A percentile compares a stretch with the other conserved stretches of the same genome.
Evolutionary conservation across 2,888 invertebrate genomes (phyloP).

Genomic region (Drosophila meridiana): DNA sequence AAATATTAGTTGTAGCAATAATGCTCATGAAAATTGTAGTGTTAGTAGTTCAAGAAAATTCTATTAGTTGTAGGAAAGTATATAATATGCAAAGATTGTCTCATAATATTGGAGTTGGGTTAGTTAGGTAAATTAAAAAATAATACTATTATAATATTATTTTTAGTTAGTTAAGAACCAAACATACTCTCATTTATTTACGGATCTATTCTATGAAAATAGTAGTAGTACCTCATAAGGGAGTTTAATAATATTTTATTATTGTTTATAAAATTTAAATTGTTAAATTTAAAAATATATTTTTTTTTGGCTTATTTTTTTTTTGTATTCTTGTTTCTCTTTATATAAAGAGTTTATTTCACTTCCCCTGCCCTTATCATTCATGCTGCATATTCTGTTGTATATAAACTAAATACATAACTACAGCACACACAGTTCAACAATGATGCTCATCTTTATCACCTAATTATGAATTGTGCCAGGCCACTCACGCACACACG

Average conservation of each 20-base stretch:
- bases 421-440: not conserved
- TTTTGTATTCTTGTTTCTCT: too few relatives aligned
- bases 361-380: not conserved
- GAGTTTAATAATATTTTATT: too few relatives aligned
- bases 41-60: not conserved
- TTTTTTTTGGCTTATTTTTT: too few relatives aligned
- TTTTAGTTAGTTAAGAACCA: not conserved
- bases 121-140: not conserved
- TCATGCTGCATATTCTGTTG: not conserved
- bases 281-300: too few relatives aligned
- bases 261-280: too few relatives aligned
- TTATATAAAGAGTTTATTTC: not conserved
- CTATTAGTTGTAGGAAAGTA: too few relatives aligned
- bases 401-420: conserved; percentile 13
- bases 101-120: not conserved
- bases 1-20: too few relatives aligned
- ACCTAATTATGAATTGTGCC: conserved; percentile 67
- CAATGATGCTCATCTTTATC: conserved; percentile 42
- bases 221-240: too few relatives aligned
- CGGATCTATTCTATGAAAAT: too few relatives aligned
- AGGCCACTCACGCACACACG: conserved; percentile 17
- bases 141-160: not conserved
- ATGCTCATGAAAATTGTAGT: too few relatives aligned
- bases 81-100: too few relatives aligned
- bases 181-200: not conserved